These are phyloP conservation scores for Melanotaenia pygmaea DNA, from an alignment of 2,797 vertebrate species.

Conservation along the genomic window DNA sequence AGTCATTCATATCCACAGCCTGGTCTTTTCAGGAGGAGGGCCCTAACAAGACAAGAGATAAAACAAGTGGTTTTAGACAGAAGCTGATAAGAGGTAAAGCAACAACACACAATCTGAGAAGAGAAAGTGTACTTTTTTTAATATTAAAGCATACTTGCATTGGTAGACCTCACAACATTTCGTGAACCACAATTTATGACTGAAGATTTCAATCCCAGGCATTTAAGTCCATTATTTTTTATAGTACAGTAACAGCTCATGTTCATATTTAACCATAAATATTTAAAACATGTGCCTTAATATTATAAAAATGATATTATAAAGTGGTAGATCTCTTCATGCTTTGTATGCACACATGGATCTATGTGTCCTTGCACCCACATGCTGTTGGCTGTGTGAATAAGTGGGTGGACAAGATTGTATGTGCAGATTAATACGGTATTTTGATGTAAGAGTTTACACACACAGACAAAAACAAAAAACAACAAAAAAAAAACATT, in stretches of 20 bases:
- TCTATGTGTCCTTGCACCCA: conserved; percentile 25
- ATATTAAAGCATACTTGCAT: background rate
- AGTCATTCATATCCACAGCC: background rate
- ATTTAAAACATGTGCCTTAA: background rate
- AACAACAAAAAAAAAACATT: conserved; percentile 11
- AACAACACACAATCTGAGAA: background rate
- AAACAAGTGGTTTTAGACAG: background rate
- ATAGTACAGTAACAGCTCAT: background rate
- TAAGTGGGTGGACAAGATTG: conserved; percentile 28
- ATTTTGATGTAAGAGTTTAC: conserved; percentile 10
- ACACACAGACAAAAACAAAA: background rate
- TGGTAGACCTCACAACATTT: no score
- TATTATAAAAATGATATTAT: background rate
- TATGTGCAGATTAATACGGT: conserved; percentile 45
- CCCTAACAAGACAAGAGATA: background rate
- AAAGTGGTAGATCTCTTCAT: background rate
- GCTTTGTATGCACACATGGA: conserved; percentile 7
- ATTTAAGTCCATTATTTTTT: no score
- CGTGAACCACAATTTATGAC: no score
- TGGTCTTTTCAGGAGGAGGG: background rate
- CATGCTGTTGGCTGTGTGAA: conserved; percentile 21
- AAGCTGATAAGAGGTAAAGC: background rate
- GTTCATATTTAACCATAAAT: background rate
- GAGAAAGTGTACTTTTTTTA: background rate
- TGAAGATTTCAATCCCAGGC: no score